Evolutionary conservation across 2,113 vertebrate species (phyloP), one percentile per base, ranked within the genome.

Genomic region (Nannobrachium achirus): DNA sequence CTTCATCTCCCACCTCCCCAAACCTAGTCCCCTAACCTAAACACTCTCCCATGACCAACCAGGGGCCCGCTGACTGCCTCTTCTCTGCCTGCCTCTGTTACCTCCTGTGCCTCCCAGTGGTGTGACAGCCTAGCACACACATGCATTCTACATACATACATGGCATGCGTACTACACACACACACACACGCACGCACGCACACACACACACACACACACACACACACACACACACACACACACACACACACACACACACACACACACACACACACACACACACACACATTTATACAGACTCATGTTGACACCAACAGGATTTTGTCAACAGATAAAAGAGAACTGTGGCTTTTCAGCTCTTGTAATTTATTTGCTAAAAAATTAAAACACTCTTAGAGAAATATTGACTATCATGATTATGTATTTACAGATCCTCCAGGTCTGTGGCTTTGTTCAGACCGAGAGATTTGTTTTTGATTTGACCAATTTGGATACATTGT

Each of bases 341-440:
- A 84, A 79, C 71, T 86, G 71, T 83, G 81, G 80, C 78, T 80
- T 14, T 64, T 69, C 71, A 79, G 66, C 66, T 84, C 86, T 85
- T 86, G 44, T 90, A 81, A 91, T 91, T 93, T 92, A 91, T 93
- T 93, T 89, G 79, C 64, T 81, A 51, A 67, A 72, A 80, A 73
- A 78, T 2, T 72, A 80, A 7, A 72, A 74, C 14, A 55, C 15
- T 69, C 57, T 68, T 33, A 73, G 70, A 78, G 81, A 66, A 76
- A 51, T 46, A 66, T 58, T 57, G 71, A 66, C 71, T 80, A 61
- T 19, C 6, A 59, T 55, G 10, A 60, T 58, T 73, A 78, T 80
- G 68, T 72, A 69, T 79, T 84, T 70, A 40, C 53, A 75, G 69
- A 68, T 65, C 45, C 10, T 50, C 73, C 18, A 56, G 56, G 63